These are phyloP conservation scores for Myopa testacea DNA, from an alignment of 2,888 invertebrate genomes.

Conservation along the genomic window DNA sequence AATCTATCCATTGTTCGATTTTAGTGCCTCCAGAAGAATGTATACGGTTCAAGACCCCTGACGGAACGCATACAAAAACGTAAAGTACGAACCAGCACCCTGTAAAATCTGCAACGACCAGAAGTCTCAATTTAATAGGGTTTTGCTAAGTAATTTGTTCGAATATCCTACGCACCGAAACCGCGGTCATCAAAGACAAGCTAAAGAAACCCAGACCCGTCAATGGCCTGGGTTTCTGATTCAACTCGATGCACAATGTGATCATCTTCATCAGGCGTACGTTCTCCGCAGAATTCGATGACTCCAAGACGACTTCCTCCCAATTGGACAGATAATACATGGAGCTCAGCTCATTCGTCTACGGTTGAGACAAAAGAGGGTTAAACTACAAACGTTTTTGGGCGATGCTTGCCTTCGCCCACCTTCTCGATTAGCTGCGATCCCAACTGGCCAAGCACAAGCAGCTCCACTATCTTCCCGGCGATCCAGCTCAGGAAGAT, in stretches of 20 bases:
- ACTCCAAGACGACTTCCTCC: constrained; percentile 49
- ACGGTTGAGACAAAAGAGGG: neutral
- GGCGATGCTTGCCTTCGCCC: neutral
- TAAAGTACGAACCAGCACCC: constrained; percentile 52
- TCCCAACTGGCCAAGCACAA: constrained; percentile 52
- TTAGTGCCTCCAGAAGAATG: too few species aligned
- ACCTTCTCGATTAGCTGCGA: constrained; percentile 51
- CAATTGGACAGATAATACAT: constrained; percentile 52
- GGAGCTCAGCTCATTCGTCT: constrained; percentile 52
- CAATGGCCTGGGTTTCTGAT: constrained; percentile 47
- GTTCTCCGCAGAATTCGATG: constrained; percentile 46
- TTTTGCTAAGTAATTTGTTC: neutral
- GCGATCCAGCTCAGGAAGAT: constrained; percentile 49
- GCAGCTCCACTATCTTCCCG: constrained; percentile 50
- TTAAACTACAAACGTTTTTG: neutral
- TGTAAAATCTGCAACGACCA: constrained; percentile 47
- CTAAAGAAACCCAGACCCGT: constrained; percentile 49
- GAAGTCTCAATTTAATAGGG: neutral
- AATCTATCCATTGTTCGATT: too few species aligned
- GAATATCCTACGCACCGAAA: constrained; percentile 42
- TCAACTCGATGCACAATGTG: constrained; percentile 46
- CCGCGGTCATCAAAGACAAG: constrained; percentile 47
- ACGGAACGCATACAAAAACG: constrained; percentile 49
- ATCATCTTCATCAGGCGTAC: constrained; percentile 50
- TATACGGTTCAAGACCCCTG: constrained; percentile 15